A percentile compares a stretch with the other conserved stretches of the same genome.
Conservation (phyloP, 2,113 vertebrate species). For the Ochotona curzoniae region DNA sequence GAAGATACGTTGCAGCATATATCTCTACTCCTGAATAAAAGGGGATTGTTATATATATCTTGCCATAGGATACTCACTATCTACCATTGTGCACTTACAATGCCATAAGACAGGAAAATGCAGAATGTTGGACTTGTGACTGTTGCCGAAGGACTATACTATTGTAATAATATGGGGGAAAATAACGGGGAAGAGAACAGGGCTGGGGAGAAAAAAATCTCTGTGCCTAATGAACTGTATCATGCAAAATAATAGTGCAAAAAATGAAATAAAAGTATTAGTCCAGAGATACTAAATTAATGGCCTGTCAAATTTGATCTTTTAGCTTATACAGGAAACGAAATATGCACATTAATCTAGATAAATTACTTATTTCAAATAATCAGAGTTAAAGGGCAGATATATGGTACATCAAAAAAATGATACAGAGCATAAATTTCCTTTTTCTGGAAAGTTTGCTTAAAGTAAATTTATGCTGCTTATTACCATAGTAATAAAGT, state of each 20-base stretch:
- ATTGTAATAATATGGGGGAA: too few relatives aligned
- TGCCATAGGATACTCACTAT: too few relatives aligned
- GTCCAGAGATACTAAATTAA: slow-evolving; percentile 35
- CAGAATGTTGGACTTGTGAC: too few relatives aligned
- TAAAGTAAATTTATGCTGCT: slow-evolving; percentile 58
- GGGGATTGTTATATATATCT: too few relatives aligned
- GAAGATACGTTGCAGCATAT: too few relatives aligned
- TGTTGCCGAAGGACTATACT: too few relatives aligned
- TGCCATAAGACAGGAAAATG: too few relatives aligned
- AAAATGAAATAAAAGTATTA: slow-evolving; percentile 36
- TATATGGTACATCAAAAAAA: slow-evolving; percentile 33
- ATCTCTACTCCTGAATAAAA: too few relatives aligned
- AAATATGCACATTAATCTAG: slow-evolving; percentile 49
- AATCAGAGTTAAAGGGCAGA: slow-evolving; percentile 21
- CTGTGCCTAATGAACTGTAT: too few relatives aligned
- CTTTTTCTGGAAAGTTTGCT: slow-evolving; percentile 51
- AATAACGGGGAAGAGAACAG: too few relatives aligned
- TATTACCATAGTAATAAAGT: slow-evolving; percentile 62
- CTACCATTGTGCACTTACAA: too few relatives aligned
- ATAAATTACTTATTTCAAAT: slow-evolving; percentile 63
- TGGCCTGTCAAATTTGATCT: slow-evolving; percentile 52
- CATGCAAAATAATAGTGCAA: slow-evolving; percentile 50
- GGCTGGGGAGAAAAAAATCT: too few relatives aligned
- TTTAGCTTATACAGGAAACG: slow-evolving; percentile 58
- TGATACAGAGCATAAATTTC: slow-evolving; percentile 45